Evolutionary conservation across 2,113 vertebrate genomes (phyloP), one percentile per base, ranked within the genome.

Genomic region (Oryzias woworae): DNA sequence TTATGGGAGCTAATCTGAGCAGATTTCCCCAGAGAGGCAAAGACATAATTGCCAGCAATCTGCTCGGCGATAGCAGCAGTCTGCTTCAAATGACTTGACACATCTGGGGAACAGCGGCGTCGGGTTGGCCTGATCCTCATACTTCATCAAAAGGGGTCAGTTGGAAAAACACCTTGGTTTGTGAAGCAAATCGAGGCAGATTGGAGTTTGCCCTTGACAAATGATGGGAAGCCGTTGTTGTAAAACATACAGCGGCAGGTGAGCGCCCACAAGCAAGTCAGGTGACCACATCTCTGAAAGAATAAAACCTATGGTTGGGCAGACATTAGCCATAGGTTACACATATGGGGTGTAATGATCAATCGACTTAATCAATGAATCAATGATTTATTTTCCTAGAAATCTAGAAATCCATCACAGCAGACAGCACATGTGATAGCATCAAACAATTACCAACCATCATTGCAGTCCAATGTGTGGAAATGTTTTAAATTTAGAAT

Each of bases 1-100:
- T 89, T 90, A 90, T 87, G 70, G 4, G 8, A 78, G 82, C 84
- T 90, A 89, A 90, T 90, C 87, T 83, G 87, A 78, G 79, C 75
- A 85, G 75, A 90, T 88, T 90, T 87, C 88, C 87, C 87, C 42
- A 1, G 74, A 80, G 87, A 88, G 48, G 53, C 52, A 57, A 67
- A 82, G 75, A 75, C 84, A 85, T 88, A 89, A 90, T 88, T 87
- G 87, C 79, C 73, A 78, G 66, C 83, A 85, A 84, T 87, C 83
- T 79, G 78, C 78, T 57, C 72, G 14, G 58, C 55, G 83, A 86
- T 76, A 84, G 73, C 73, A 73, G 71, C 64, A 13, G 54, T 67
- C 70, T 81, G 73, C 67, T 73, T 81, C 58, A 66, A 89, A 83
- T 75, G 83, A 83, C 80, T 83, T 52, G 78, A 81, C 78, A 83